Conservation (phyloP, 2,888 invertebrate genomes). For the Ischnura elegans region DNA sequence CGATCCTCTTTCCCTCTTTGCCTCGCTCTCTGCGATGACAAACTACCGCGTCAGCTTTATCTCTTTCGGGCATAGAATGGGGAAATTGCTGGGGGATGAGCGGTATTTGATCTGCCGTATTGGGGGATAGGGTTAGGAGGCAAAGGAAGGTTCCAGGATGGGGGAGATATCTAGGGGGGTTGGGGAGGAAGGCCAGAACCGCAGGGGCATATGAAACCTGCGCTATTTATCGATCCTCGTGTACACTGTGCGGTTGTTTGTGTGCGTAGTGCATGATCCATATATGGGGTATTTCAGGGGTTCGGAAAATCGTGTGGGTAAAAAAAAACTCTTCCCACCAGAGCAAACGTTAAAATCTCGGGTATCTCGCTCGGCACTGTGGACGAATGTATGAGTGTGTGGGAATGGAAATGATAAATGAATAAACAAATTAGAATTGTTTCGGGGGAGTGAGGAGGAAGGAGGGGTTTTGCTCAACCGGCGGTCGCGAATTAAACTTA, state of each 20-base stretch:
- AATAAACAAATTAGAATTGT: neutral
- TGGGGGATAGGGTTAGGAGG: neutral
- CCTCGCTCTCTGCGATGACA: neutral
- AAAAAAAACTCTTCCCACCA: neutral
- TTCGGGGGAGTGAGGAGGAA: neutral
- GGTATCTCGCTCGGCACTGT: neutral
- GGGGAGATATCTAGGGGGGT: neutral
- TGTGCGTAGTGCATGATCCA: neutral
- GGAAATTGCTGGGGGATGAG: neutral
- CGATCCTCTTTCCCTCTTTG: neutral
- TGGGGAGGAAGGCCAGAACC: neutral
- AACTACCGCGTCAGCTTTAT: neutral
- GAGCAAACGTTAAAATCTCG: slow-evolving; percentile 1
- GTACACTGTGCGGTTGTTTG: neutral
- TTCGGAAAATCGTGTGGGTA: neutral
- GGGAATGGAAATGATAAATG: neutral
- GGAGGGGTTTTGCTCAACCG: too few species aligned
- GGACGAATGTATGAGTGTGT: neutral
- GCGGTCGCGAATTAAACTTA: neutral
- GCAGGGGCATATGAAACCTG: neutral
- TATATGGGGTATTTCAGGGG: neutral
- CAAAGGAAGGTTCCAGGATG: neutral
- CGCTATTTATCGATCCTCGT: neutral
- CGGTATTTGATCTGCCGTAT: neutral
- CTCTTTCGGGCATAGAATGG: neutral